These are phyloP conservation scores for Empidonax traillii DNA, from an alignment of 2,113 vertebrate species.

Conservation along the genomic window DNA sequence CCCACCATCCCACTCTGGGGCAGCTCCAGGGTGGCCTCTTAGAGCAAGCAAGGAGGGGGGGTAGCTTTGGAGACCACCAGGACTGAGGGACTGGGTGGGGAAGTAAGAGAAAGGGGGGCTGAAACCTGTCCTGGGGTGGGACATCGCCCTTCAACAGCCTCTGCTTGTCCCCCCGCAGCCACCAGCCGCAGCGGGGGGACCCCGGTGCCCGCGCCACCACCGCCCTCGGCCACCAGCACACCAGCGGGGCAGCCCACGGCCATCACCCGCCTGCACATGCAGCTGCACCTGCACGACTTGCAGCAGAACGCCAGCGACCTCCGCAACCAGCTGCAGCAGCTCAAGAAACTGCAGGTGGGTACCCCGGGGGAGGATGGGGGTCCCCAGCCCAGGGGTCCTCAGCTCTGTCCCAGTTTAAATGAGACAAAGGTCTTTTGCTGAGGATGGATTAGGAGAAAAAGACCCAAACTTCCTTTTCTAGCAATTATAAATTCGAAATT, in stretches of 20 bases:
- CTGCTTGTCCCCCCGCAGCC: background rate
- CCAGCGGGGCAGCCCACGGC: slow-evolving; percentile 79
- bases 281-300: slow-evolving; percentile 92
- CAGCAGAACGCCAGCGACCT: slow-evolving; percentile 94
- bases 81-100: fast-evolving
- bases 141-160: background rate
- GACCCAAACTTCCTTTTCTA: too few relatives aligned
- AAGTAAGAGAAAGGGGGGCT: fast-evolving
- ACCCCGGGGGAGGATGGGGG: fast-evolving
- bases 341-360: slow-evolving; percentile 90
- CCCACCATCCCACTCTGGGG: fast-evolving
- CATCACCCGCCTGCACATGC: slow-evolving; percentile 89
- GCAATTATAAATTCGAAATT: too few relatives aligned
- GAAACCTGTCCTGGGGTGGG: background rate
- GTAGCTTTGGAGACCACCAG: background rate
- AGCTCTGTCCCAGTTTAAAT: too few relatives aligned
- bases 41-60: too few relatives aligned
- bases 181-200: slow-evolving; percentile 70
- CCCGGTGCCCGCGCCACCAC: slow-evolving; percentile 77
- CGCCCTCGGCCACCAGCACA: slow-evolving; percentile 71
- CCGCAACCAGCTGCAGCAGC: slow-evolving; percentile 89
- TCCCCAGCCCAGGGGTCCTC: too few relatives aligned
- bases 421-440: too few relatives aligned
- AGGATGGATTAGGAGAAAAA: too few relatives aligned
- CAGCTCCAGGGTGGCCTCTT: background rate